Base-by-base conservation (phyloP, 2,888 invertebrate genomes). In the Anticlea derivata region DNA sequence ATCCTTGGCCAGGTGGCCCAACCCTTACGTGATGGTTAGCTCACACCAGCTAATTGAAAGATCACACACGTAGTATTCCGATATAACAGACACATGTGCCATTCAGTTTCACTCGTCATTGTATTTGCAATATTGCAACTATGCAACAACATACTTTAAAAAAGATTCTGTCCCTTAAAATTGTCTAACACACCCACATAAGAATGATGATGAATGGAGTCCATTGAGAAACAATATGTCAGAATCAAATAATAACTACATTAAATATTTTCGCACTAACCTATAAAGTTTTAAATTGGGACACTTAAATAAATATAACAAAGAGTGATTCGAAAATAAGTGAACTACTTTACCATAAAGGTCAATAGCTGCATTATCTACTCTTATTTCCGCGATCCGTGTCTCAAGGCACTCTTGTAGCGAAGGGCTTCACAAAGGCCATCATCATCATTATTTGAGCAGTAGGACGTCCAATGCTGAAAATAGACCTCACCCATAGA, bases 401-500 rank as follows among this genome's bases (percentile, higher is more conserved):
- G 62, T 70, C 64, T 74, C 76, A 78, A 79, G 76, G 76, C 65
- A 64, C 69, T 70, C 75, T 64, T 70, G 73, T 66, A 65, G 71
- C 63, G 70, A 68, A 73, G 65, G 54, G 50, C 34, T 26, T 45
- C 35, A 40, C 49, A 48, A 49, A 54, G 50, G 30, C n/a, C 27
- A 46, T 24, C 29, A 24, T n/a, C n/a, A n/a, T n/a, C n/a, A n/a
- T n/a, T n/a, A n/a, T n/a, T n/a, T n/a, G n/a, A n/a, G n/a, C n/a
- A n/a, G n/a, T n/a, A n/a, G n/a, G n/a, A n/a, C n/a, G n/a, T n/a
- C n/a, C n/a, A n/a, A n/a, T n/a, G n/a, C n/a, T n/a, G n/a, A n/a
- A n/a, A n/a, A n/a, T n/a, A n/a, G n/a, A n/a, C n/a, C n/a, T n/a
- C n/a, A n/a, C n/a, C n/a, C n/a, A n/a, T n/a, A n/a, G n/a, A n/a